Percentiles rank a stretch among this genome's conserved stretches.
These are phyloP conservation scores for Eupsittula cactorum DNA, from an alignment of 2,113 vertebrate species.

Conservation along the genomic window DNA sequence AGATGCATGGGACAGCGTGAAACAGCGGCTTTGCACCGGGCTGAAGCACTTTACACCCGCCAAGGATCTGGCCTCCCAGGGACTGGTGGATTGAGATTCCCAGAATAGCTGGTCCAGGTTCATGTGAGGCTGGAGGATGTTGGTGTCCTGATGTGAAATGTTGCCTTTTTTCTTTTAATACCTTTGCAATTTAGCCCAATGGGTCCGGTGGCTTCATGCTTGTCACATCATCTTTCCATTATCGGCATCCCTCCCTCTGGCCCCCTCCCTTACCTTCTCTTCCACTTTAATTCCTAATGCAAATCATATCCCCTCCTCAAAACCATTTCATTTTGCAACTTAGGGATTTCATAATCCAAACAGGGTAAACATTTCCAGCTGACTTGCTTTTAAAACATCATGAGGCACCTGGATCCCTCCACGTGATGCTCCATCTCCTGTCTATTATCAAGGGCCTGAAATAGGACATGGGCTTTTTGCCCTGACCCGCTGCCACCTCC, in stretches of 20 bases:
- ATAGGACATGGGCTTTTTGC: neutral
- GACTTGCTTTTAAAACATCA: neutral
- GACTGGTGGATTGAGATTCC: constrained; percentile 19
- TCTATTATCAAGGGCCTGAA: accelerated
- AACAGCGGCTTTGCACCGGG: neutral
- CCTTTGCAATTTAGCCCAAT: constrained; percentile 30
- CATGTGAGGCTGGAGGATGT: constrained; percentile 10
- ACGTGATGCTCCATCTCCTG: neutral
- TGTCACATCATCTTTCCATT: constrained; percentile 40
- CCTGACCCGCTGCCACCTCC: neutral
- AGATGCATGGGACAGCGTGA: neutral
- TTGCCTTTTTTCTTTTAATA: constrained; percentile 42
- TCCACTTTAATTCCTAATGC: constrained; percentile 47
- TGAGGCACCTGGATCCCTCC: neutral
- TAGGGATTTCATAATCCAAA: constrained; percentile 1
- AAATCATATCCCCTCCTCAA: constrained; percentile 22
- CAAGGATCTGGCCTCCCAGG: neutral
- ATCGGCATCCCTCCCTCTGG: neutral
- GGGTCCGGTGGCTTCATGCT: constrained; percentile 14
- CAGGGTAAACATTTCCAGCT: neutral
- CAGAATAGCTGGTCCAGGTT: constrained; percentile 44
- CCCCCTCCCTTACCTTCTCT: neutral
- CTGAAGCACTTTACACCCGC: neutral
- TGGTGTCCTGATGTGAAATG: constrained; percentile 11
- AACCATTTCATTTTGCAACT: constrained; percentile 47